phyloP scores from a whole-genome alignment of 2,888 invertebrate species.

The Camponotus fellah region DNA sequence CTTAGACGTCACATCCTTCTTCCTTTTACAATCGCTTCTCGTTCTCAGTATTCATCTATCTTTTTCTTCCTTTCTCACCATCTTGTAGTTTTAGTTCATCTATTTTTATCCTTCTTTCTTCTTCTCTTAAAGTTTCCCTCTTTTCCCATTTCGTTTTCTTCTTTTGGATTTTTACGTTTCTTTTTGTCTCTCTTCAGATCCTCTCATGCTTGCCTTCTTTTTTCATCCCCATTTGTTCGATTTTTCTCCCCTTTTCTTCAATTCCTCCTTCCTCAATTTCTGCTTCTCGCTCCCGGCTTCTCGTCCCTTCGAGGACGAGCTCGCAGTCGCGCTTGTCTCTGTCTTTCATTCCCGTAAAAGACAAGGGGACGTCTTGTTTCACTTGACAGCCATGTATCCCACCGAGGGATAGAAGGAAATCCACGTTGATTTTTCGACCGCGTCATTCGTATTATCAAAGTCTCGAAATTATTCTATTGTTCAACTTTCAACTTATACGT shows the following conservation, averaged over 20 bases:
- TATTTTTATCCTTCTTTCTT: constrained; percentile 18
- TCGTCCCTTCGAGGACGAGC: constrained; percentile 32
- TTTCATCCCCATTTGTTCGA: constrained; percentile 1
- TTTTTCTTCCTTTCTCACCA: neutral
- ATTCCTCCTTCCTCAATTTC: constrained; percentile 21
- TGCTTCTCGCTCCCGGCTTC: constrained; percentile 5
- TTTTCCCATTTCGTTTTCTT: neutral
- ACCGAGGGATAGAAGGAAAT: constrained; percentile 64
- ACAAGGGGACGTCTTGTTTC: constrained; percentile 52
- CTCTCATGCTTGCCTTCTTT: constrained; percentile 23
- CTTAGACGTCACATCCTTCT: constrained; percentile 43
- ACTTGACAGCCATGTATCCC: constrained; percentile 57
- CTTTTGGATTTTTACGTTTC: constrained; percentile 1
- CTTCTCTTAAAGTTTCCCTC: neutral
- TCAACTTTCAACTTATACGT: constrained; percentile 19
- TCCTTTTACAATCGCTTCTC: constrained; percentile 20
- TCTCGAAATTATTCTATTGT: constrained; percentile 20
- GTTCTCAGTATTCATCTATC: constrained; percentile 41
- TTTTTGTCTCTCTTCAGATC: neutral
- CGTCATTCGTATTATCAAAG: neutral
- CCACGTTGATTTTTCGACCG: constrained; percentile 68
- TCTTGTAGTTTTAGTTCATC: neutral
- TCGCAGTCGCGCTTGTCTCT: constrained; percentile 57
- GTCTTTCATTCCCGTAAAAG: constrained; percentile 46
- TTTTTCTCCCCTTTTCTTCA: neutral